phyloP scores from a whole-genome alignment of 2,888 invertebrate species.

The Drosophila testacea region DNA sequence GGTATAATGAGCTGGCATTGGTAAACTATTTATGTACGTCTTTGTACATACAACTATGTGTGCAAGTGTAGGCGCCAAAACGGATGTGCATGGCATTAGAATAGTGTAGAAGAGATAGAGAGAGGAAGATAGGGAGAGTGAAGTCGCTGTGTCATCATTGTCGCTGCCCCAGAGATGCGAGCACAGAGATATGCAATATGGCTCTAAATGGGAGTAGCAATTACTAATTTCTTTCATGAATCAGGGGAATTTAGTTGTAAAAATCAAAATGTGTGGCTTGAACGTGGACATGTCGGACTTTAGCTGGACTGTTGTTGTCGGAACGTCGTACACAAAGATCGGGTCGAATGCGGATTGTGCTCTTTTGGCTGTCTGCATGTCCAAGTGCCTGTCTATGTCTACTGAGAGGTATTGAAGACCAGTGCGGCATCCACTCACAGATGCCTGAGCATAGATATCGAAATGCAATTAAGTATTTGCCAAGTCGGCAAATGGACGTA shows the following conservation, averaged over 20 bases:
- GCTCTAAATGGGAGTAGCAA: conserved; percentile 76
- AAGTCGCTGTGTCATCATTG: conserved; percentile 43
- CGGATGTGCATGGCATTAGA: conserved; percentile 52
- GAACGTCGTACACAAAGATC: conserved; percentile 19
- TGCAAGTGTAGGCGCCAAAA: conserved; percentile 31
- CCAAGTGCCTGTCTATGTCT: conserved; percentile 53
- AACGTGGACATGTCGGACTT: conserved; percentile 12
- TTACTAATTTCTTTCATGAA: conserved; percentile 74
- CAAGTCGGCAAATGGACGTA: conserved; percentile 69
- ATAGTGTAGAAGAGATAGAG: background rate
- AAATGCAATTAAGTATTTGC: conserved; percentile 84
- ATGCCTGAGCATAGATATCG: conserved; percentile 84
- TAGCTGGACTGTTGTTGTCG: conserved; percentile 2
- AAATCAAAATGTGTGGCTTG: conserved; percentile 59
- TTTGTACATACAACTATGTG: background rate
- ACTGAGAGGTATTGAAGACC: conserved; percentile 47
- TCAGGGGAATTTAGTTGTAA: conserved; percentile 74
- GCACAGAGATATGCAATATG: conserved; percentile 57
- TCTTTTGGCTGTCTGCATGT: conserved; percentile 34
- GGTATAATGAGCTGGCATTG: conserved; percentile 41
- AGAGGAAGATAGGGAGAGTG: conserved; percentile 1
- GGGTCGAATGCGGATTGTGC: conserved; percentile 6
- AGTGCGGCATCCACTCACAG: conserved; percentile 75
- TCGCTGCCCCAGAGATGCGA: conserved; percentile 42
- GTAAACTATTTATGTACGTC: background rate